phyloP scores from a whole-genome alignment of 2,888 invertebrate genomes.

The Eutolmus rufibarbis region DNA sequence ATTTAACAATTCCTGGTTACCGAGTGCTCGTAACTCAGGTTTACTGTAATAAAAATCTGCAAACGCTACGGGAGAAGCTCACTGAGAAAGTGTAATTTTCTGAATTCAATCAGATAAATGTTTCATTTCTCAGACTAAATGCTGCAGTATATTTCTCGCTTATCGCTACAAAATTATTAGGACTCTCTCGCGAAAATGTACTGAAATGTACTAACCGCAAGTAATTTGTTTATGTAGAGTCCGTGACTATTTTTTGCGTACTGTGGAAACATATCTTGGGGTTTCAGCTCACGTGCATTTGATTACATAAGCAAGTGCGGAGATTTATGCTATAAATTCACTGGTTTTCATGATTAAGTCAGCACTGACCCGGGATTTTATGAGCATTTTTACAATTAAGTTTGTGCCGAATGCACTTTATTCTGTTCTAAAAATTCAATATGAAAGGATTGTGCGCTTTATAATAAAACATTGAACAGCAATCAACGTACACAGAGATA shows the following conservation, averaged over 20 bases:
- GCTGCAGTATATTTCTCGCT: neutral
- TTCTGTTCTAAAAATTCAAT: neutral
- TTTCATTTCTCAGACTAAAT: slow-evolving; percentile 26
- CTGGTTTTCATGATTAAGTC: neutral
- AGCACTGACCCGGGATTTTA: neutral
- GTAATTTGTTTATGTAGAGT: neutral
- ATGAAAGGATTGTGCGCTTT: neutral
- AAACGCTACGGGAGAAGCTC: neutral
- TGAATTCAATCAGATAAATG: slow-evolving; percentile 23
- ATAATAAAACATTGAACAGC: neutral
- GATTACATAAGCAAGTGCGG: neutral
- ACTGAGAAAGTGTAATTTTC: neutral
- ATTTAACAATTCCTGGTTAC: neutral
- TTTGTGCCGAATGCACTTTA: neutral
- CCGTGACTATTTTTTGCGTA: neutral
- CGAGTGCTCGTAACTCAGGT: slow-evolving; percentile 20
- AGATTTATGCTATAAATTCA: neutral
- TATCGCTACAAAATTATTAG: neutral
- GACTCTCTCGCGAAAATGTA: neutral
- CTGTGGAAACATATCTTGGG: neutral
- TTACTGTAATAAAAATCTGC: slow-evolving; percentile 29
- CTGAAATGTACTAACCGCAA: slow-evolving; percentile 7
- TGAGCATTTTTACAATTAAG: neutral
- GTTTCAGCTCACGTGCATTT: neutral
- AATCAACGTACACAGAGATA: neutral